A percentile compares a stretch with the other conserved stretches of the same genome.
Evolutionary conservation across 2,888 invertebrate genomes (phyloP).

Genomic region (Monoplex corrugatus): DNA sequence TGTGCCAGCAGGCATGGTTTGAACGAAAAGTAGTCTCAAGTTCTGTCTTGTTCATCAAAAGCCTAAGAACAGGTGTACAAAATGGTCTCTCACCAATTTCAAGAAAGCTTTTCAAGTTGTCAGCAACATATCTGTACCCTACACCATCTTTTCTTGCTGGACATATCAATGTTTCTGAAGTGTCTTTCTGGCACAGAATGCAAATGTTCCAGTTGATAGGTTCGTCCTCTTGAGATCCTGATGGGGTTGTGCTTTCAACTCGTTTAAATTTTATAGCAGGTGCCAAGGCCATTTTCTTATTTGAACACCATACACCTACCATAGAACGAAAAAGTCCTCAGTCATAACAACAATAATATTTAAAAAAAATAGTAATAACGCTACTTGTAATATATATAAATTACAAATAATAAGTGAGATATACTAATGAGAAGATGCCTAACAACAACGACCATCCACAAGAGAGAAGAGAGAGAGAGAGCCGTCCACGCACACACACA

Average conservation of each 20-base stretch:
- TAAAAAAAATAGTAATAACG: no score
- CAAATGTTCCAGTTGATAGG: not conserved
- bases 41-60: not conserved
- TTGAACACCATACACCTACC: not conserved
- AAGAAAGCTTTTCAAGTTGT: not conserved
- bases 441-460: no score
- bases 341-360: no score
- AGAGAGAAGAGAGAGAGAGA: no score
- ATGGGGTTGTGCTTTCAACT: not conserved
- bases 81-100: not conserved
- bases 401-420: no score
- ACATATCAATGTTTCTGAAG: not conserved
- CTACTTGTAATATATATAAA: no score
- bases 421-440: no score
- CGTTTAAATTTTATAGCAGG: not conserved
- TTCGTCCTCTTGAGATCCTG: not conserved
- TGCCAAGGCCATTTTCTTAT: not conserved
- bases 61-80: not conserved
- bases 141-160: constrained; percentile 1
- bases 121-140: constrained; percentile 13
- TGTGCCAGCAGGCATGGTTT: no score
- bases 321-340: no score
- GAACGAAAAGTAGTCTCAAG: not conserved
- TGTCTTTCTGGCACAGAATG: not conserved
- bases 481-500: no score